A percentile compares a stretch with the other conserved stretches of the same genome.
Evolutionary conservation across 2,888 invertebrate genomes (phyloP).

Genomic region (Petrolisthes manimaculis): DNA sequence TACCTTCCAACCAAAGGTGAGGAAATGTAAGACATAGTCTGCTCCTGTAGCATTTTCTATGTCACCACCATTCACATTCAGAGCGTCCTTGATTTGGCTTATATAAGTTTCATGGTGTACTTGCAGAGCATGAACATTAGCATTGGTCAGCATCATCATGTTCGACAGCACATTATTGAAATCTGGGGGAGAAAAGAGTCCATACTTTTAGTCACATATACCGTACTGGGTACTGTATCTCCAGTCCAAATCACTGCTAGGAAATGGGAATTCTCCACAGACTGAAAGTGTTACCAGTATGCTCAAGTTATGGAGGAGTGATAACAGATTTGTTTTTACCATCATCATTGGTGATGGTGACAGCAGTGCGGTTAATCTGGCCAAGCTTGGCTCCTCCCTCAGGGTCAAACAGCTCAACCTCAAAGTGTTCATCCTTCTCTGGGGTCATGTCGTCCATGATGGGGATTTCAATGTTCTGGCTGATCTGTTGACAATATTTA

Average conservation of each 20-base stretch:
- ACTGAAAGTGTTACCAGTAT: too few species aligned
- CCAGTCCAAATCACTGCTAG: too few species aligned
- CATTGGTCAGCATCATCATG: conserved; percentile 73
- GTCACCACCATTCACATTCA: conserved; percentile 76
- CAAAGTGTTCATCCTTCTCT: conserved; percentile 76
- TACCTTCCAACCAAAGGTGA: conserved; percentile 75
- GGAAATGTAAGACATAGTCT: conserved; percentile 75
- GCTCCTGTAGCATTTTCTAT: conserved; percentile 73
- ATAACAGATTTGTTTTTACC: conserved; percentile 67
- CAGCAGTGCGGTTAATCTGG: conserved; percentile 71
- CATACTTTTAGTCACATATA: neutral
- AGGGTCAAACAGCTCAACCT: conserved; percentile 72
- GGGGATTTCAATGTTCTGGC: conserved; percentile 73
- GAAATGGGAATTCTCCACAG: too few species aligned
- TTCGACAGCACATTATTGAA: conserved; percentile 74
- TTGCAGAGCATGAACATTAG: conserved; percentile 73
- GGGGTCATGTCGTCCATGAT: conserved; percentile 75
- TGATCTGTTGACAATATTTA: conserved; percentile 2
- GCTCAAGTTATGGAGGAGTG: too few species aligned
- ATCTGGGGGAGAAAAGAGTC: conserved; percentile 69
- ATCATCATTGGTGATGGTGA: conserved; percentile 74
- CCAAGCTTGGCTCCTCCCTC: conserved; percentile 72
- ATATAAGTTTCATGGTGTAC: conserved; percentile 73
- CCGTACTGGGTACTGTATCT: neutral
- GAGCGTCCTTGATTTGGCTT: conserved; percentile 73